These are phyloP conservation scores for Drosophila novamexicana DNA, from an alignment of 1,140 invertebrate species.

Conservation along the genomic window DNA sequence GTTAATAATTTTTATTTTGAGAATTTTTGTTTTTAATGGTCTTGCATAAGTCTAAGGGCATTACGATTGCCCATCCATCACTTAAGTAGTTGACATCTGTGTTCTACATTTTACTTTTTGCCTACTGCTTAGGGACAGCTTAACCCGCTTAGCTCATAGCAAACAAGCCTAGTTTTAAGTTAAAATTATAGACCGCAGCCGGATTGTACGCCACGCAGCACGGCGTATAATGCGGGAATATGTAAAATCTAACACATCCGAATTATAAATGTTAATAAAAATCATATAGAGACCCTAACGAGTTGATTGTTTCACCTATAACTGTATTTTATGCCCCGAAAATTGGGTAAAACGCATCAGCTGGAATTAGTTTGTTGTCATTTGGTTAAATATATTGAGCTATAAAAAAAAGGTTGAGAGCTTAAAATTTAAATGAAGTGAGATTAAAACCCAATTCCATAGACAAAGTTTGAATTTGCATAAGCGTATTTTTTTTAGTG, in stretches of 20 bases:
- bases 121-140: conserved; percentile 55
- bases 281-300: conserved; percentile 50
- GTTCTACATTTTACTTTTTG: conserved; percentile 62
- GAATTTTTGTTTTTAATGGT: conserved; percentile 46
- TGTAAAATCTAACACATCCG: conserved; percentile 75
- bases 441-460: not conserved
- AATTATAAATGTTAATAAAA: conserved; percentile 79
- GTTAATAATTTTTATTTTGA: conserved; percentile 33
- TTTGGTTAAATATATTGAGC: not conserved
- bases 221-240: conserved; percentile 49
- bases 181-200: conserved; percentile 48
- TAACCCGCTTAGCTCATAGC: conserved; percentile 70
- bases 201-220: conserved; percentile 32
- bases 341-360: too few relatives aligned
- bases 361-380: too few relatives aligned
- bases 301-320: conserved; percentile 7
- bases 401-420: too few relatives aligned
- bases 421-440: too few relatives aligned
- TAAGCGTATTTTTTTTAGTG: conserved; percentile 62
- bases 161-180: conserved; percentile 60
- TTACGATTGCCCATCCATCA: conserved; percentile 48
- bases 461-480: conserved; percentile 9
- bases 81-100: conserved; percentile 59
- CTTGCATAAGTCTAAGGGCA: conserved; percentile 41
- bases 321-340: too few relatives aligned